phyloP scores from a whole-genome alignment of 2,797 vertebrate species.

The Chiroxiphia lanceolata region DNA sequence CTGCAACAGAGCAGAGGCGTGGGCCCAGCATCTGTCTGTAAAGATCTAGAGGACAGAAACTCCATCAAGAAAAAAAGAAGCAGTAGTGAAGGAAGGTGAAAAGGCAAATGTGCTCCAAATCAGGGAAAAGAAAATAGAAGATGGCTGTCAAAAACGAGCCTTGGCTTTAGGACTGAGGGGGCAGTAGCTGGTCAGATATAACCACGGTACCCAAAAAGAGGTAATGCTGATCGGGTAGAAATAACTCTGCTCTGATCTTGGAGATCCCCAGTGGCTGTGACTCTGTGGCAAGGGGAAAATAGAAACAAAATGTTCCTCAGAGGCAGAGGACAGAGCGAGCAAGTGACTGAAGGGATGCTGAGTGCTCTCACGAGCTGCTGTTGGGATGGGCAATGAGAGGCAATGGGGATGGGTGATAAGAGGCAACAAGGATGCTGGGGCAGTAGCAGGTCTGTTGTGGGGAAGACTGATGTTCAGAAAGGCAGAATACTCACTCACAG shows the following conservation, averaged over 20 bases:
- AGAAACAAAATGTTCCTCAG: background rate
- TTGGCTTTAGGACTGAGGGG: background rate
- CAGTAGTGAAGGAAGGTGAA: background rate
- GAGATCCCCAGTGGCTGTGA: background rate
- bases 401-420: background rate
- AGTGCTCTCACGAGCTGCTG: background rate
- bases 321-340: background rate
- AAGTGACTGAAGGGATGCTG: background rate
- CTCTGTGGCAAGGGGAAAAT: background rate
- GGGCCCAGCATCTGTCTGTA: background rate
- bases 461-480: background rate
- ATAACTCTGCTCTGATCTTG: background rate
- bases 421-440: background rate
- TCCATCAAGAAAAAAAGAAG: background rate
- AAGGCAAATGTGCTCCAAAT: background rate
- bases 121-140: background rate
- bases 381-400: background rate
- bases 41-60: background rate
- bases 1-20: rapidly evolving
- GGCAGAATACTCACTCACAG: background rate
- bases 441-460: background rate
- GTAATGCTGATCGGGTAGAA: background rate
- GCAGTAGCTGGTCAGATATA: background rate
- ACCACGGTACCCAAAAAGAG: background rate
- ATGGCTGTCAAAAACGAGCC: background rate